Evolutionary conservation across 1,140 invertebrate species (phyloP).

Genomic region (Pygmarrhopalites habei): DNA sequence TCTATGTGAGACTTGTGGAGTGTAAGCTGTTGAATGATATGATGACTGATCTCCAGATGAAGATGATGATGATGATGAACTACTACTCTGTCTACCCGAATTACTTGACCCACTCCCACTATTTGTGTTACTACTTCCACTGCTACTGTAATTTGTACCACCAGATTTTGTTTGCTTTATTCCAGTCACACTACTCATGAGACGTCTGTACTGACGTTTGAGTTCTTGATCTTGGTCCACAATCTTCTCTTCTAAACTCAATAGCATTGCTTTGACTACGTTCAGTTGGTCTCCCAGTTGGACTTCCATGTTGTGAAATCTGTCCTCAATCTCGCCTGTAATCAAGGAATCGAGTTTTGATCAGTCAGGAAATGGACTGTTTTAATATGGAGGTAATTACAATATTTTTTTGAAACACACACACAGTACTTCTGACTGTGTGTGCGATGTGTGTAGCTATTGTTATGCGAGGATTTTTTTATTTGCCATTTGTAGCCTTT

Average conservation of each 20-base stretch:
- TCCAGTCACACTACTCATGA: constrained; percentile 13
- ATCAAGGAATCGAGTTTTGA: too few species aligned
- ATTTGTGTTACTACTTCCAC: not conserved
- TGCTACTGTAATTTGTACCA: not conserved
- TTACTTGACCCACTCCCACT: not conserved
- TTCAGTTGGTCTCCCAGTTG: constrained; percentile 42
- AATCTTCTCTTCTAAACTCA: constrained; percentile 43
- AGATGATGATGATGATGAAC: not conserved
- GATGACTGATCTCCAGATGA: too few species aligned
- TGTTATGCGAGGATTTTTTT: too few species aligned
- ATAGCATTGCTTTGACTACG: constrained; percentile 42
- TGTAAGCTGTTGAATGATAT: constrained; percentile 5
- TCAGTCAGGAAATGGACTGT: too few species aligned
- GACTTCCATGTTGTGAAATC: constrained; percentile 42
- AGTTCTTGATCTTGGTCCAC: constrained; percentile 41
- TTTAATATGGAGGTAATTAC: too few species aligned
- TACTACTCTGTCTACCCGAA: not conserved
- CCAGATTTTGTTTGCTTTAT: constrained; percentile 10
- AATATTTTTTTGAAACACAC: too few species aligned
- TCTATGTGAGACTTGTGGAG: constrained; percentile 20
- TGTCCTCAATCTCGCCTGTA: constrained; percentile 43
- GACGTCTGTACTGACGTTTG: constrained; percentile 20
- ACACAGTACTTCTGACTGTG: too few species aligned
- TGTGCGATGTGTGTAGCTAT: too few species aligned
- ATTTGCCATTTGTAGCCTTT: too few species aligned